phyloP scores from a whole-genome alignment of 2,797 vertebrate genomes.

The Helicolenus hilgendorfi region DNA sequence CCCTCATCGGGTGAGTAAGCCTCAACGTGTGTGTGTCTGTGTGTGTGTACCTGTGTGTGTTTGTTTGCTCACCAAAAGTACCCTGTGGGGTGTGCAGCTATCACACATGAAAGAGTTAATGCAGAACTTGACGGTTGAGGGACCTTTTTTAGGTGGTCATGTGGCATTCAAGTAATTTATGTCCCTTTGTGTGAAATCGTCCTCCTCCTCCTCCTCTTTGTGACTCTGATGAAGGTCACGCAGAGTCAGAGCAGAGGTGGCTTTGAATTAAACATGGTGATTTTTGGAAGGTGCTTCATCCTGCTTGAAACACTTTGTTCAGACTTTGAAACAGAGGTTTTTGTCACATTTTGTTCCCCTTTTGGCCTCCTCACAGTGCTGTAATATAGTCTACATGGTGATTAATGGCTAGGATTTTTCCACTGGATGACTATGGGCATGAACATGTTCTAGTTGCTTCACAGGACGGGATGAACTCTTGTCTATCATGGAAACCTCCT shows the following conservation, averaged over 20 bases:
- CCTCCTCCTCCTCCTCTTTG: constrained; percentile 24
- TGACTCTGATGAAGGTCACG: constrained; percentile 32
- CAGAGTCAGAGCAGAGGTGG: not conserved
- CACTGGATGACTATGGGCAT: constrained; percentile 66
- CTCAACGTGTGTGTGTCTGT: constrained; percentile 36
- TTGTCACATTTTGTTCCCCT: constrained; percentile 45
- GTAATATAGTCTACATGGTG: constrained; percentile 33
- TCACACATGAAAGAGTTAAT: constrained; percentile 69
- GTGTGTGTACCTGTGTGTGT: not conserved
- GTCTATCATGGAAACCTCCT: constrained; percentile 40
- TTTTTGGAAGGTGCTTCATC: constrained; percentile 10
- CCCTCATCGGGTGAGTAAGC: constrained; percentile 96
- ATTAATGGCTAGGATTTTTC: constrained; percentile 75
- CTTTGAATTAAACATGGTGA: constrained; percentile 24
- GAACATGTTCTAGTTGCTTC: constrained; percentile 66
- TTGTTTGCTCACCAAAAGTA: constrained; percentile 20
- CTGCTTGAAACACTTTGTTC: not conserved
- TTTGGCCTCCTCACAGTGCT: constrained; percentile 6
- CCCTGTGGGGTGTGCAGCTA: constrained; percentile 20
- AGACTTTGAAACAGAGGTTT: constrained; percentile 25
- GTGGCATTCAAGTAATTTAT: constrained; percentile 50
- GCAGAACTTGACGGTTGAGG: constrained; percentile 50
- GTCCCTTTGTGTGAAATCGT: constrained; percentile 51
- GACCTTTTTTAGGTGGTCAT: constrained; percentile 8
- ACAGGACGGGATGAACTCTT: constrained; percentile 53